Percentiles rank a stretch among this genome's conserved stretches.
These are phyloP conservation scores for Pantala flavescens DNA, from an alignment of 1,140 invertebrate species.

Conservation along the genomic window DNA sequence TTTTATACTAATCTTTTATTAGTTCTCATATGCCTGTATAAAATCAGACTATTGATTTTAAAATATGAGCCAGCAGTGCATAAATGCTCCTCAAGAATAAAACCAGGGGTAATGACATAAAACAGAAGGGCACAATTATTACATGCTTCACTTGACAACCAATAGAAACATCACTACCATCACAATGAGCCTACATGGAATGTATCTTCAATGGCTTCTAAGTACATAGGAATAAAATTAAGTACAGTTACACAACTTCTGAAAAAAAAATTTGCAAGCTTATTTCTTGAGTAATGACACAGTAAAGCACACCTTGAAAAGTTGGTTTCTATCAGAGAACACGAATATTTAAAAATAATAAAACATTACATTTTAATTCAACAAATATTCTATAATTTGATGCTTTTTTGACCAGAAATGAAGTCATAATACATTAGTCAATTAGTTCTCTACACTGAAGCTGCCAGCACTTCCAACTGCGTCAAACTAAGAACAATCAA, in stretches of 20 bases:
- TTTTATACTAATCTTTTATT: background rate
- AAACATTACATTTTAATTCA: background rate
- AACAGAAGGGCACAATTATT: background rate
- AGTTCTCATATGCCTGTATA: background rate
- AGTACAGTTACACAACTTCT: background rate
- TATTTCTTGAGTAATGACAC: background rate
- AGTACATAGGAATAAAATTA: background rate
- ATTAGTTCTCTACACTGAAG: background rate
- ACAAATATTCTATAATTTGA: background rate
- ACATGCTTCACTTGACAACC: background rate
- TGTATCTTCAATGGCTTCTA: background rate
- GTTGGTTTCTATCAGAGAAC: background rate
- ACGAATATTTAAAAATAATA: background rate
- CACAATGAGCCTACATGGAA: background rate
- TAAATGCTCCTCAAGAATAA: background rate
- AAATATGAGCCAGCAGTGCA: background rate
- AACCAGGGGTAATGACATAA: background rate
- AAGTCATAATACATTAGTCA: background rate
- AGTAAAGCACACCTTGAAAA: background rate
- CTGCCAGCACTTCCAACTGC: slow-evolving; percentile 1
- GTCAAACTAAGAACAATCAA: background rate
- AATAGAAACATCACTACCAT: background rate
- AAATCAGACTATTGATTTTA: background rate
- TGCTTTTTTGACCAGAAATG: background rate
- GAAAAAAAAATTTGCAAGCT: background rate